Evolutionary conservation across 2,797 vertebrate genomes (phyloP).

Genomic region (Eulemur mongoz): DNA sequence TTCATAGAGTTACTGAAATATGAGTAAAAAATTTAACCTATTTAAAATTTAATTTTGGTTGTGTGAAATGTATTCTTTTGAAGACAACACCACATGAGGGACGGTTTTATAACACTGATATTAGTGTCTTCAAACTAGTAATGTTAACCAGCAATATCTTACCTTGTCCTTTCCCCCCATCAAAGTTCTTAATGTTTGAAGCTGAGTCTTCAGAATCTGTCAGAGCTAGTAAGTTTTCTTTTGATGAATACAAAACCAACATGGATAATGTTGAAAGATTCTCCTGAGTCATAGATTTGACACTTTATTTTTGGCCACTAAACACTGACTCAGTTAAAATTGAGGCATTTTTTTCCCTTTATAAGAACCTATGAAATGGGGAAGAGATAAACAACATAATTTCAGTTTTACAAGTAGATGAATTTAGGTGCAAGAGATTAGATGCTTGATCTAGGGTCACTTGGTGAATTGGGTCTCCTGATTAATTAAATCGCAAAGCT

Average conservation of each 20-base stretch:
- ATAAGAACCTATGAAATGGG: conserved; percentile 10
- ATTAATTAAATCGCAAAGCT: conserved; percentile 14
- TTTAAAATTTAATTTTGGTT: conserved; percentile 41
- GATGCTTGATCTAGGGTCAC: neutral
- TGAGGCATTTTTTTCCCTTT: neutral
- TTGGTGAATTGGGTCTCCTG: conserved; percentile 8
- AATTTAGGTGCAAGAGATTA: conserved; percentile 17
- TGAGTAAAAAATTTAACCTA: neutral
- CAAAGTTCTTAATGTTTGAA: neutral
- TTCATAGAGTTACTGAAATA: conserved; percentile 23
- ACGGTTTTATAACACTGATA: neutral
- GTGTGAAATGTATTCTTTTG: neutral
- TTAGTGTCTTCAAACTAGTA: neutral
- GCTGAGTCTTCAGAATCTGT: neutral
- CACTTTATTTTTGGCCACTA: neutral
- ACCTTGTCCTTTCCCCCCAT: neutral
- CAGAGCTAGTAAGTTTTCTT: neutral
- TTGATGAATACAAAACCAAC: neutral
- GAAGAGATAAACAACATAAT: neutral
- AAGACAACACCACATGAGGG: neutral
- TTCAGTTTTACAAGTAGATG: conserved; percentile 20
- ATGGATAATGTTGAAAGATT: neutral
- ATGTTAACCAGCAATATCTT: conserved; percentile 7
- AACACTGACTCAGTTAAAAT: conserved; percentile 24
- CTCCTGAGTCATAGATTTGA: neutral